Base-by-base conservation (phyloP, 2,888 invertebrate genomes). In the Notodonta dromedarius region DNA sequence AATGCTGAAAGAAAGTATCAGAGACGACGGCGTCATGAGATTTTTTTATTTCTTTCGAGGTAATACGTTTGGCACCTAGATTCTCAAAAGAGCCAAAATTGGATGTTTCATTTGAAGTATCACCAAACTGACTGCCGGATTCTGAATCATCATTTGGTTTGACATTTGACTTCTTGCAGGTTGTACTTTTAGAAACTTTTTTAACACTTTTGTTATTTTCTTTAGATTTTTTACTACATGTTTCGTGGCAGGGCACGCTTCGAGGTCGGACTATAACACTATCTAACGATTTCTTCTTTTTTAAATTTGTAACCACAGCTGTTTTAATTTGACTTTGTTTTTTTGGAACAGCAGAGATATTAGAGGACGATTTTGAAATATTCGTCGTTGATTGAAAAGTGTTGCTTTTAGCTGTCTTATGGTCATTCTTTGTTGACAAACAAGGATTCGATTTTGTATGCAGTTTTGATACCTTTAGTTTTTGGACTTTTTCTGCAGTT, bases 1-100 rank as follows among this genome's bases (percentile, higher is more conserved):
- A 91, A 84, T 96, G 95, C 83, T 96, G 96, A 74, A 97, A 97
- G 78, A 96, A 97, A 0, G 94, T 94, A 78, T 96, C 94, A 0
- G 95, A 94, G 64, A 95, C 89, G 40, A 96, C 89, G 5, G 94
- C 91, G 71, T 95, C 94, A 66, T 94, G 95, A 59, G 95, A 95
- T 69, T 90, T 89, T 72, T 92, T 93, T 35, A 95, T 93, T 62
- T 95, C 94, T 62, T 94, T 94, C 13, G 78, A 70, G 68, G 68
- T 82, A 46, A 86, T 71, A 74, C 67, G 67, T 75, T 78, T 82
- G 57, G 69, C 70, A 57, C 74, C 69, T 35, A 87, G 69, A 65
- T 84, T 80, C 70, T 89, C 87, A 71, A 66, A 77, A 5, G 84
- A 85, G 67, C 84, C 76, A 82, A 87, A 72, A 76, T 90, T 79